phyloP scores from a whole-genome alignment of 2,797 vertebrate species.

The Myotis vivesi region DNA sequence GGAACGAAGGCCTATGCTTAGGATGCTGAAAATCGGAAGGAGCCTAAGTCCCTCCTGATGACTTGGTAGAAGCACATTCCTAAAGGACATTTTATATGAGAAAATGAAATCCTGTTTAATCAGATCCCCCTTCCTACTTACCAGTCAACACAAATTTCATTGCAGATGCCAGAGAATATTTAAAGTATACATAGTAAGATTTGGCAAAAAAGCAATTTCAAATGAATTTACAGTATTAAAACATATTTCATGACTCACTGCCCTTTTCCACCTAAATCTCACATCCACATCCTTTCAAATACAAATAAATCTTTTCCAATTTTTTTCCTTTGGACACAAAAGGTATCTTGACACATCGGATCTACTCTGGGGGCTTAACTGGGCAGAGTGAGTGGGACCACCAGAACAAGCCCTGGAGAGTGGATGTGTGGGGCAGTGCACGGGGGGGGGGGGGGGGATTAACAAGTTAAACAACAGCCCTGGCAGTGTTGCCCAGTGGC shows the following conservation, averaged over 20 bases:
- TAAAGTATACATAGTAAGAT: neutral
- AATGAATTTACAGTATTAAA: neutral
- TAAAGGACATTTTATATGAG: neutral
- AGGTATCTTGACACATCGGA: neutral
- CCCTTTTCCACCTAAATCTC: neutral
- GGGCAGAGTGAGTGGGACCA: neutral
- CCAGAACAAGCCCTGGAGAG: neutral
- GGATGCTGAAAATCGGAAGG: neutral
- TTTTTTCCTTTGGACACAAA: conserved; percentile 4
- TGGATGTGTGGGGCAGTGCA: no score
- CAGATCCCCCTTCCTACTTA: neutral
- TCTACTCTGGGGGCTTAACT: neutral
- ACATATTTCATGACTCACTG: neutral
- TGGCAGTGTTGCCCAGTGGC: no score
- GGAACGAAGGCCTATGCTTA: neutral
- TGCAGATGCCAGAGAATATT: neutral
- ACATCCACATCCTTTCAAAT: conserved; percentile 18
- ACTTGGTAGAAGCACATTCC: neutral
- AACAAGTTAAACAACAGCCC: neutral
- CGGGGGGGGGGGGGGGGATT: rapidly evolving
- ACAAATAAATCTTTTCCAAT: neutral
- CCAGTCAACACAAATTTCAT: neutral
- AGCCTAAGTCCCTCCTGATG: neutral
- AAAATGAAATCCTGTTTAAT: neutral
- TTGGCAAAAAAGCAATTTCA: neutral